Percentiles rank a stretch among this genome's conserved stretches.
Evolutionary conservation across 2,113 vertebrate species (phyloP).

Genomic region (Sinosuthora webbiana): DNA sequence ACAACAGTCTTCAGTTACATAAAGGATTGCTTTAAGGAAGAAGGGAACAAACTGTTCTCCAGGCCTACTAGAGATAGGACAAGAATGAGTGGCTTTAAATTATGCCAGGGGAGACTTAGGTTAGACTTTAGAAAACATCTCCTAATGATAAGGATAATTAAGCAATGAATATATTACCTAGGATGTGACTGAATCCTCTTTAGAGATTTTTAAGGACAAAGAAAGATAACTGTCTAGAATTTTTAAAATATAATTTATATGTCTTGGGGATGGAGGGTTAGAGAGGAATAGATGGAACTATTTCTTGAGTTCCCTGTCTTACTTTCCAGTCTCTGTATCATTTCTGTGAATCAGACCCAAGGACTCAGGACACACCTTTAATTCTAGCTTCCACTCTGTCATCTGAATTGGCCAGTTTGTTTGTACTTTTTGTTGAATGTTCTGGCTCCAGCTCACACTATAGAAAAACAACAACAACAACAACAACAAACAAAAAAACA

Average conservation of each 20-base stretch:
- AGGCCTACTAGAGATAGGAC: not conserved
- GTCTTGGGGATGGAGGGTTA: not conserved
- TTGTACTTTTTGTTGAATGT: not conserved
- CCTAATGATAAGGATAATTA: conserved; percentile 20
- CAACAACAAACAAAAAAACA: too few species aligned
- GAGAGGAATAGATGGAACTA: not conserved
- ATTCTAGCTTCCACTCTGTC: not conserved
- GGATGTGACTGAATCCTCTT: not conserved
- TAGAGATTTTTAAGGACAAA: not conserved
- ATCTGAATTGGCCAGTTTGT: not conserved
- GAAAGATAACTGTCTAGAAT: not conserved
- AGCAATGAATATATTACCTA: conserved; percentile 6
- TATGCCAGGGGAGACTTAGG: not conserved
- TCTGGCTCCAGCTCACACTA: not conserved
- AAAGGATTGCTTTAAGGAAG: conserved; percentile 1
- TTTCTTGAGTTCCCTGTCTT: not conserved
- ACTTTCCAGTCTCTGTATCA: not conserved
- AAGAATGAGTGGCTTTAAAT: conserved; percentile 1
- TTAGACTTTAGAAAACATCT: conserved; percentile 13
- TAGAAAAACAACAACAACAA: not conserved
- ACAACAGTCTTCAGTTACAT: not conserved
- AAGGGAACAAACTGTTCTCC: not conserved
- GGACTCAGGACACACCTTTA: not conserved
- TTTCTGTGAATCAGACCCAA: not conserved
- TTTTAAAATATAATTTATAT: not conserved